Evolutionary conservation across 92 coral and sea anemone genomes (phyloP), one percentile per base, ranked within the genome.

Genomic region (Bergia puertoricense): DNA sequence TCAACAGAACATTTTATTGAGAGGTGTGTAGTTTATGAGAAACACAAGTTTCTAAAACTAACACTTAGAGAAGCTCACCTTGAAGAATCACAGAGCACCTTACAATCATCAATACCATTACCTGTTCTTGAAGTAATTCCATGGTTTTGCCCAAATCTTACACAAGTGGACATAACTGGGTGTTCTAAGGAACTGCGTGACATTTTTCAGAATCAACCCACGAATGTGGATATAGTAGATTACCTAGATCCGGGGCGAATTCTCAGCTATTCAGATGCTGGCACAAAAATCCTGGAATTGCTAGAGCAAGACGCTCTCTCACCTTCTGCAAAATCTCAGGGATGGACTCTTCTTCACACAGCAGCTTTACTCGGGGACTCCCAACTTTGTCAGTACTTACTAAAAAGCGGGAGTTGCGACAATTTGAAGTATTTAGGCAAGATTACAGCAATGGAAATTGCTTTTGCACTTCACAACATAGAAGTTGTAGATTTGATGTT

Each of bases 331-430:
- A 3, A n/a, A 69, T n/a, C 37, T 69, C 37, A 69, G n/a, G 74
- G 74, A n/a, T 69, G 74, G 74, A 69, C 74, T 2, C 39, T 69
- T n/a, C 74, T 69, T 36, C 74, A 69, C 74, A n/a, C 74, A 3
- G 74, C 74, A n/a, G 74, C 74, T 69, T 69, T 69, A 10, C 6
- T 69, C 6, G 74, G 74, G 39, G 74, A 69, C 39, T 69, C 14
- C 16, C 13, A 69, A 69, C 74, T 69, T 69, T 69, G 74, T 23
- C 74, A 69, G 2, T 69, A 69, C n/a, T 69, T 69, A 11, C 5
- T 69, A 69, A 1, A 69, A 69, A n/a, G 74, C 22, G 8, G 39
- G 11, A n/a, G 74, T 69, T 69, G 74, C 39, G 8, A n/a, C 11
- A 5, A 69, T 69, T 69, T 69, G 36, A 69, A 69, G 74, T 69